A percentile compares a stretch with the other conserved stretches of the same genome.
Evolutionary conservation across 2,113 vertebrate genomes (phyloP).

Genomic region (Ictalurus punctatus): DNA sequence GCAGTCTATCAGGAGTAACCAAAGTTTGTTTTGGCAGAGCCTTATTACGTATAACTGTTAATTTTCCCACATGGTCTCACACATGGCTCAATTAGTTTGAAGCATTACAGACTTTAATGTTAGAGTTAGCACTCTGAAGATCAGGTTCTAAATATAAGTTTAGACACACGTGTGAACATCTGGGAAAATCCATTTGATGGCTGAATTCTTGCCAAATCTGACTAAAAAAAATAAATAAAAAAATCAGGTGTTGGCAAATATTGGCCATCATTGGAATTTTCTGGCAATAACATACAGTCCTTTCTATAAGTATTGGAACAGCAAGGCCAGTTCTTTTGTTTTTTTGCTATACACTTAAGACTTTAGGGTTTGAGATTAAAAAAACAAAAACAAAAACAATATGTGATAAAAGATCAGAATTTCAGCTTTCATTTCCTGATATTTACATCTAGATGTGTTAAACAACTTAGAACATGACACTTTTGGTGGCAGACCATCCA

Average conservation of each 20-base stretch:
- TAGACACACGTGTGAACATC: not conserved
- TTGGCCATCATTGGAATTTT: not conserved
- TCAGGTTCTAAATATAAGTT: not conserved
- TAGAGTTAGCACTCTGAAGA: not conserved
- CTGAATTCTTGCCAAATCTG: not conserved
- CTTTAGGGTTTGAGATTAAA: too few species aligned
- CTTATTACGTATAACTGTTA: not conserved
- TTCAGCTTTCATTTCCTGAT: too few species aligned
- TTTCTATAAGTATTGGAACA: too few species aligned
- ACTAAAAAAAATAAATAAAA: not conserved
- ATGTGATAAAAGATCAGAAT: too few species aligned
- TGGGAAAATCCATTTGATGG: not conserved
- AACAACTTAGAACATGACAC: too few species aligned
- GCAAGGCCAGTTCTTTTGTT: too few species aligned
- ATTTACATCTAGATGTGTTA: too few species aligned
- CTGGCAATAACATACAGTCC: not conserved
- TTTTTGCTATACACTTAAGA: too few species aligned
- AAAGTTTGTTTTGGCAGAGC: conserved; percentile 1
- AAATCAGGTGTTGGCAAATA: not conserved
- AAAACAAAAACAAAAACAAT: too few species aligned
- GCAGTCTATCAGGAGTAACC: not conserved
- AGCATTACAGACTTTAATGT: not conserved
- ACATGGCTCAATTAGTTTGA: not conserved
- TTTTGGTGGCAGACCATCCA: too few species aligned
- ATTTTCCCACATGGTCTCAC: conserved; percentile 6